Conservation (phyloP, 2,113 vertebrate species). For the Epinephelus cyanopodus region DNA sequence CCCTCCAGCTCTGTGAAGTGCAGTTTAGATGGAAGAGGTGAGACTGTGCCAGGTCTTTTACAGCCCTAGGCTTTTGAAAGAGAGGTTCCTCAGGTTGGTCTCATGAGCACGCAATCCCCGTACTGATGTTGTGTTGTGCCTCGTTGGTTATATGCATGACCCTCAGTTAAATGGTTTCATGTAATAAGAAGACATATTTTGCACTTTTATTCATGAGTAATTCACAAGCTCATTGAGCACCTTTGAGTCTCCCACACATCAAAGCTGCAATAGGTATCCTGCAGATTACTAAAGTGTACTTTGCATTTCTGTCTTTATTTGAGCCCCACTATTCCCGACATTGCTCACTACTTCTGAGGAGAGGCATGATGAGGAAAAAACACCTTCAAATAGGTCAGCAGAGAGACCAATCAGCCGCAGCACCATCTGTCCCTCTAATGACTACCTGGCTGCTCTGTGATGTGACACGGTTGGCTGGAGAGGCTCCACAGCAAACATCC, state of each 20-base stretch:
- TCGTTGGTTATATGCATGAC: background rate
- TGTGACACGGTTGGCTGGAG: slow-evolving; percentile 69
- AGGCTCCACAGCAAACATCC: slow-evolving; percentile 56
- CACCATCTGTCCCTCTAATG: slow-evolving; percentile 84
- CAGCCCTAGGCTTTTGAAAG: background rate
- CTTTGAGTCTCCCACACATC: slow-evolving; percentile 33
- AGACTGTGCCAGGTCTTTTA: background rate
- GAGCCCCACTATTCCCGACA: slow-evolving; percentile 26
- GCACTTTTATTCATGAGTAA: slow-evolving; percentile 46
- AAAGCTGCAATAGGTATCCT: slow-evolving; percentile 30
- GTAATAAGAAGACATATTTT: slow-evolving; percentile 34
- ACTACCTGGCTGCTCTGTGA: slow-evolving; percentile 76
- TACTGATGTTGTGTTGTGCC: background rate
- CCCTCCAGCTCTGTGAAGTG: background rate
- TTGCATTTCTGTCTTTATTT: slow-evolving; percentile 53
- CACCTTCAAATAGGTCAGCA: slow-evolving; percentile 75
- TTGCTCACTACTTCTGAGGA: slow-evolving; percentile 34
- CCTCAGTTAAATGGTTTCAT: slow-evolving; percentile 11
- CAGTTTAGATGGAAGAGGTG: background rate
- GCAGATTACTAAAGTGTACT: slow-evolving; percentile 45
- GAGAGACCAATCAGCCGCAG: slow-evolving; percentile 71
- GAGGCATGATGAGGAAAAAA: slow-evolving; percentile 63
- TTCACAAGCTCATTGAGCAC: slow-evolving; percentile 39
- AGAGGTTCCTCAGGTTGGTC: background rate
- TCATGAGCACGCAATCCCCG: background rate